Percentiles rank a stretch among this genome's conserved stretches.
Conservation (phyloP, 2,888 invertebrate species). For the Aphelenchoides bicaudatus region DNA sequence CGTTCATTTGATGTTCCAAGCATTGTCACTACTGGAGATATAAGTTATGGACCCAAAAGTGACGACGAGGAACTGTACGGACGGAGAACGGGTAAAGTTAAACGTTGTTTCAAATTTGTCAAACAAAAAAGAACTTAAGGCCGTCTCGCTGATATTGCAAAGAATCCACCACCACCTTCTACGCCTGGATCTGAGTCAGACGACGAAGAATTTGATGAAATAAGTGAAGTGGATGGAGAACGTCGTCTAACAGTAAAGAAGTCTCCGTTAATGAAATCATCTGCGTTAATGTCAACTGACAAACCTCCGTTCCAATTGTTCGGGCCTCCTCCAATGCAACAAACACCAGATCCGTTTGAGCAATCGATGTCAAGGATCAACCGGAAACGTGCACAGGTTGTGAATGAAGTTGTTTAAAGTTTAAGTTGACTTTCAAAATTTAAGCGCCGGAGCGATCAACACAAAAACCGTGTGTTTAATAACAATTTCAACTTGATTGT, state of each 20-base stretch:
- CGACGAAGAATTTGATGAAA: not conserved
- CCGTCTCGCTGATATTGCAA: too few species aligned
- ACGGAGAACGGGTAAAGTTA: not conserved
- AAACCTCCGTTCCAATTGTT: constrained; percentile 40
- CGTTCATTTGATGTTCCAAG: constrained; percentile 14
- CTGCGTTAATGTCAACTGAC: constrained; percentile 5
- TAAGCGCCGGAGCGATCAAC: constrained; percentile 29
- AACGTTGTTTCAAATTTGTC: too few species aligned
- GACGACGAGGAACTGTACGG: not conserved
- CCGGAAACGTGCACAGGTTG: constrained; percentile 20
- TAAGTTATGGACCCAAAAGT: not conserved
- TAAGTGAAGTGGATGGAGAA: not conserved
- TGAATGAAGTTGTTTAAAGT: too few species aligned
- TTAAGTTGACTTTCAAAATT: too few species aligned
- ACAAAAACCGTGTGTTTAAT: constrained; percentile 28
- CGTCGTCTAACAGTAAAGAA: not conserved
- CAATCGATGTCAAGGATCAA: constrained; percentile 14
- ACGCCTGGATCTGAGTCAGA: too few species aligned
- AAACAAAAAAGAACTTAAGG: too few species aligned
- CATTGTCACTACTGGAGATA: not conserved
- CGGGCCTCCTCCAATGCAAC: constrained; percentile 43
- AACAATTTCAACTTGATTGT: constrained; percentile 29
- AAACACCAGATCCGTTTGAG: constrained; percentile 12
- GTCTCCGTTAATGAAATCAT: not conserved
- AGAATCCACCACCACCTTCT: too few species aligned